Evolutionary conservation across 1,140 invertebrate genomes (phyloP).

Genomic region (Nebria ingens): DNA sequence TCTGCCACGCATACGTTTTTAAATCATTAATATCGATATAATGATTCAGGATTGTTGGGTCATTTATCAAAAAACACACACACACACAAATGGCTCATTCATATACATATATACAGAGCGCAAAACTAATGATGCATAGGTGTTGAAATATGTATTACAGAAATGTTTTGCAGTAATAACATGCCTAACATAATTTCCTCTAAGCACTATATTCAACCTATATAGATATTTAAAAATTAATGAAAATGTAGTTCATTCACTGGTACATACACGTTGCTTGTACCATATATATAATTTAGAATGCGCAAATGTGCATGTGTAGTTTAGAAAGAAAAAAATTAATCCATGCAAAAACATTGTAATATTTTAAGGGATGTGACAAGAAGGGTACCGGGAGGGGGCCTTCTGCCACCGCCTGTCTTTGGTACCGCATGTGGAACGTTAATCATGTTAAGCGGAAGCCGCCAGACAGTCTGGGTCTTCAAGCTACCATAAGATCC

Average conservation of each 20-base stretch:
- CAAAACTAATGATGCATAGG: constrained; percentile 1
- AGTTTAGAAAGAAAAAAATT: too few species aligned
- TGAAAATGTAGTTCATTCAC: not conserved
- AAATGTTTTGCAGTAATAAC: not conserved
- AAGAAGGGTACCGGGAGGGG: too few species aligned
- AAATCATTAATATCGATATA: constrained; percentile 3
- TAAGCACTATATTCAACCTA: too few species aligned
- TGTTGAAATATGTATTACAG: not conserved
- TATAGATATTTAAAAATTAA: not conserved
- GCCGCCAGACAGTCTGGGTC: not conserved
- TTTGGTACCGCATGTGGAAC: not conserved
- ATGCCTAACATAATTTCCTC: too few species aligned
- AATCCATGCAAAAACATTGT: too few species aligned
- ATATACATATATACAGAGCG: not conserved
- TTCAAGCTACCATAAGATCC: too few species aligned
- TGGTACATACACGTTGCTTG: not conserved
- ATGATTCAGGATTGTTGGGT: not conserved
- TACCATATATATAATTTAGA: not conserved
- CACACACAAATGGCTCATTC: not conserved
- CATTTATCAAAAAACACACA: constrained; percentile 1
- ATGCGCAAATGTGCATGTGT: not conserved
- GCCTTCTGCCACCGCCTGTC: too few species aligned
- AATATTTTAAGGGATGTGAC: too few species aligned
- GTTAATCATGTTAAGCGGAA: not conserved
- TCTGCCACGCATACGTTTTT: not conserved